Conservation (phyloP, 2,113 vertebrate genomes). For the Apeltes quadracus region DNA sequence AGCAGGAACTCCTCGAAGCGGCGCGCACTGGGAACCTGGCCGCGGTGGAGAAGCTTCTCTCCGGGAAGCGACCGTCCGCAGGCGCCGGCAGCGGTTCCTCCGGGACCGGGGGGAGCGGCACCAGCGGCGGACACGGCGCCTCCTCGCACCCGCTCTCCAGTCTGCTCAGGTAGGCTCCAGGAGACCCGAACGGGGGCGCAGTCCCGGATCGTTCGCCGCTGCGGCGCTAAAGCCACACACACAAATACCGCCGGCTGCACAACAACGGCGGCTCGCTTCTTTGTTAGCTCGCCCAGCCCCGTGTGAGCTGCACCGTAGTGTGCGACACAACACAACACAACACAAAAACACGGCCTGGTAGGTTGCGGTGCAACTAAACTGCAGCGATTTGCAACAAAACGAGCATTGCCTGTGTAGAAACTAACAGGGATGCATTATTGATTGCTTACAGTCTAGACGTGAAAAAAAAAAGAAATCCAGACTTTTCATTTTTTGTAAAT, state of each 20-base stretch:
- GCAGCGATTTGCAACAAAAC: conserved; percentile 28
- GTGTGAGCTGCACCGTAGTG: conserved; percentile 34
- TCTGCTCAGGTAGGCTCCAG: conserved; percentile 86
- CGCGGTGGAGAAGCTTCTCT: conserved; percentile 93
- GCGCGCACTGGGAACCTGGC: conserved; percentile 94
- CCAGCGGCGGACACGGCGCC: conserved; percentile 76
- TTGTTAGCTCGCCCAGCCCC: conserved; percentile 69
- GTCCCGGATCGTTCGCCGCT: background rate
- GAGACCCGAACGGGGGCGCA: background rate
- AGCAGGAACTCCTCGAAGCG: conserved; percentile 97
- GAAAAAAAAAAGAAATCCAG: background rate
- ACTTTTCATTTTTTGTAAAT: background rate
- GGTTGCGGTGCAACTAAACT: conserved; percentile 28
- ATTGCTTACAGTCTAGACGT: conserved; percentile 35
- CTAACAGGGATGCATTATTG: conserved; percentile 29
- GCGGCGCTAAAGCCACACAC: background rate
- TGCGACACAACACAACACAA: conserved; percentile 3
- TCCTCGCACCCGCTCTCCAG: conserved; percentile 90
- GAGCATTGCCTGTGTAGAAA: background rate
- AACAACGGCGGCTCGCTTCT: conserved; percentile 58
- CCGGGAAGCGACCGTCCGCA: conserved; percentile 88
- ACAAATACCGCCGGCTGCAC: background rate
- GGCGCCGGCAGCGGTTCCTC: conserved; percentile 80
- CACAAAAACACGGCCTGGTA: conserved; percentile 1
- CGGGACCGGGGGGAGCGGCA: conserved; percentile 75